phyloP scores from a whole-genome alignment of 2,888 invertebrate species.

The Catocala nupta region DNA sequence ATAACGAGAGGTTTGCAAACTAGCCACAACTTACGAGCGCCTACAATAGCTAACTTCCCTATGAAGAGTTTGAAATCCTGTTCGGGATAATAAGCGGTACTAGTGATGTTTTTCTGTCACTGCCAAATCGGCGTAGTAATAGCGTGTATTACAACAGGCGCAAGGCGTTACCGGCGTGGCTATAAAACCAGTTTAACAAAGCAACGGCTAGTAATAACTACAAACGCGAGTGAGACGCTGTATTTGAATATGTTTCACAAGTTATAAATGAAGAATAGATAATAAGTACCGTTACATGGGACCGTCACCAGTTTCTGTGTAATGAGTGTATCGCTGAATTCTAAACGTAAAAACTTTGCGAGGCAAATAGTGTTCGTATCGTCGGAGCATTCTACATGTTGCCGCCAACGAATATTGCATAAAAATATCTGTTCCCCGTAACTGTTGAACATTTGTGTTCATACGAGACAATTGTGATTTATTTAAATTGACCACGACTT shows the following conservation, averaged over 20 bases:
- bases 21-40: conserved; percentile 6
- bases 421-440: conserved; percentile 34
- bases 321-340: conserved; percentile 54
- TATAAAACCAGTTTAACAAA: conserved; percentile 52
- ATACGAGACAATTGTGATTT: conserved; percentile 23
- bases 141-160: conserved; percentile 18
- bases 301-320: conserved; percentile 50
- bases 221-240: conserved; percentile 47
- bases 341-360: conserved; percentile 43
- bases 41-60: conserved; percentile 12
- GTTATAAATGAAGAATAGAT: conserved; percentile 57
- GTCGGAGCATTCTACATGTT: conserved; percentile 25
- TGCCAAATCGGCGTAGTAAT: conserved; percentile 25
- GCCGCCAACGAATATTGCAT: conserved; percentile 44
- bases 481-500: conserved; percentile 26
- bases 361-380: conserved; percentile 40
- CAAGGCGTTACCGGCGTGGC: conserved; percentile 28
- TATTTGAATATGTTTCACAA: conserved; percentile 53
- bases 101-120: conserved; percentile 12
- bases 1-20: conserved; percentile 17
- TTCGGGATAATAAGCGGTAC: conserved; percentile 5
- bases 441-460: conserved; percentile 30
- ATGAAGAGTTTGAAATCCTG: conserved; percentile 1
- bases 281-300: conserved; percentile 50
- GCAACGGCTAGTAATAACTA: conserved; percentile 45